Base-by-base conservation (phyloP, 2,797 vertebrate species). In the Danio albolineatus region DNA sequence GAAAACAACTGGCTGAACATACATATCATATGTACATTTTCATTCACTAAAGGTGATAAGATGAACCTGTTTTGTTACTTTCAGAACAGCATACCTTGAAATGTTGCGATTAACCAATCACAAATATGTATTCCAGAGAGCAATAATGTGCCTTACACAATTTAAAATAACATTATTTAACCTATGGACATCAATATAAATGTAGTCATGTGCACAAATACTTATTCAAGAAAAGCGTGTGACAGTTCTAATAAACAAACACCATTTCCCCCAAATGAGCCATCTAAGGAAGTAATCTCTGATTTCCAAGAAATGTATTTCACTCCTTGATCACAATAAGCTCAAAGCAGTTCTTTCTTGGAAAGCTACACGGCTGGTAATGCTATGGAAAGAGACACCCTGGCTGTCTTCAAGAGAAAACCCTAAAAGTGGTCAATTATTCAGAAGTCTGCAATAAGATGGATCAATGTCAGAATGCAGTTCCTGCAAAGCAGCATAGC, bases 361-460 rank as follows among this genome's bases (percentile, higher is more conserved):
- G 12, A 70, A 56, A 46, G 53, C 54, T 53, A 85, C n/a, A 72
- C 60, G 56, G 72, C 56, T 74, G 9, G 14, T 75, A 75, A 65
- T 64, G n/a, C 46, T 61, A 78, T 78, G 69, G 71, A 79, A 84
- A 83, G 43, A 82, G 73, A 78, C 78, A 82, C 74, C 71, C 39
- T 16, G 53, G 36, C 43, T 51, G 60, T 72, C 56, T 82, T 77
- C n/a, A 56, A 57, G 39, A 6, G 16, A 13, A 12, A 38, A 66
- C 61, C 41, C 39, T 44, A 51, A 78, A 78, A 60, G 43, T 61
- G 38, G 74, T 78, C 74, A 85, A 85, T 78, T 83, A 85, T 82
- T 83, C 74, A 84, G 71, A 73, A 73, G 76, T 73, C 79, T 84
- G 79, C 66, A 79, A 76, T 83, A 74, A 76, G 65, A 69, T 48